Evolutionary conservation across 2,888 invertebrate species (phyloP), one percentile per base, ranked within the genome.

Genomic region (Halictus quadricinctus): DNA sequence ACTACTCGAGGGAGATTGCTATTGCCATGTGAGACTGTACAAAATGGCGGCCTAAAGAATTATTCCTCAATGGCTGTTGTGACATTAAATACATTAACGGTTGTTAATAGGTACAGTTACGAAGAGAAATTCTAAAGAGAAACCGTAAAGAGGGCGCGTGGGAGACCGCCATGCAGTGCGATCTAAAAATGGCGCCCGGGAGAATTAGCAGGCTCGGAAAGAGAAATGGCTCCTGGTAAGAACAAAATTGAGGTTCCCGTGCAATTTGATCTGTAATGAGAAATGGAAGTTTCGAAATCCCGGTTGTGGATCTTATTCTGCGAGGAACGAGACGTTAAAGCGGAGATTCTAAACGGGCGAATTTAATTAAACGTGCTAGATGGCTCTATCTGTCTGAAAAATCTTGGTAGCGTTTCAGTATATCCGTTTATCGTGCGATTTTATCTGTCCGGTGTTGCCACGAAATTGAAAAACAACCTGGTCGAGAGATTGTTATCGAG

Each of bases 361-460:
- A 72, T 80, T 83, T 64, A 64, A 80, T 83, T 75, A 80, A 80
- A 82, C 10, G 25, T 18, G 29, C 21, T 18, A 15, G 29, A 73
- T 46, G 25, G 50, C 25, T n/a, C 66, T 69, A 69, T 69, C 41
- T 69, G 18, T 72, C 36, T 58, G n/a, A 50, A 25, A 15, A 36
- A 29, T 21, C 6, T 48, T 29, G 25, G 7, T 21, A 25, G 12
- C 64, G 29, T n/a, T 58, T 58, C 13, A 29, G 1, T 66, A 48
- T 54, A 29, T 50, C 29, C 41, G n/a, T 21, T 21, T 48, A 66
- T 72, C 48, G 46, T 15, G 41, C 46, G 64, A 43, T 29, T 50
- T 78, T 66, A 64, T 64, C 15, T 41, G 41, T 25, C 12, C 43
- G 29, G 2, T 21, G 6, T 54, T 13, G 7, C 10, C 21, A 54